phyloP scores from a whole-genome alignment of 2,888 invertebrate species.

The Sesamia inferens region DNA sequence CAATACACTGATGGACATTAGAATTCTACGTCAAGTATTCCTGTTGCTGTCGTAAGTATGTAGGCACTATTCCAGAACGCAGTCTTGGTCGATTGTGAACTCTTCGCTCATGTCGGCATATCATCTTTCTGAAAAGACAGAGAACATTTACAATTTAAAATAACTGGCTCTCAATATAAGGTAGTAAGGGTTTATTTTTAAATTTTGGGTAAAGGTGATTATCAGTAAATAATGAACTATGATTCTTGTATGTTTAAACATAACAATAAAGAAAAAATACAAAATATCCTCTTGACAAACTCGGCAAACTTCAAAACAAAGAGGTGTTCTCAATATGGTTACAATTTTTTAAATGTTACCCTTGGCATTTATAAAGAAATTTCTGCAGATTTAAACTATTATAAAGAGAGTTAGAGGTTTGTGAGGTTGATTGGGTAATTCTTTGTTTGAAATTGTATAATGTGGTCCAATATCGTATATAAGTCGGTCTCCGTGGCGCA shows the following conservation, averaged over 20 bases:
- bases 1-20: neutral
- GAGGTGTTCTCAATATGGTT: neutral
- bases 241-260: neutral
- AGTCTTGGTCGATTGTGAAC: constrained; percentile 70
- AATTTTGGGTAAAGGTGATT: neutral
- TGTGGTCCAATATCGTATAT: too few relatives aligned
- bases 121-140: constrained; percentile 66
- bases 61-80: constrained; percentile 62
- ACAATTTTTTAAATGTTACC: neutral
- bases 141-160: neutral
- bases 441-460: too few relatives aligned
- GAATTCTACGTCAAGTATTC: constrained; percentile 31
- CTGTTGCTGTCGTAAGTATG: constrained; percentile 60
- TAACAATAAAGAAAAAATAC: too few relatives aligned
- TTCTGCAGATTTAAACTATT: too few relatives aligned
- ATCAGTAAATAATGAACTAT: neutral
- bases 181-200: neutral
- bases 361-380: neutral
- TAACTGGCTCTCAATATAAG: neutral
- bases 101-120: constrained; percentile 69
- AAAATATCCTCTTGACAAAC: neutral
- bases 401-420: too few relatives aligned
- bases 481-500: too few relatives aligned
- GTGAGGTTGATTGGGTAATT: too few relatives aligned
- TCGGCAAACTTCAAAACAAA: neutral